Percentiles rank a stretch among this genome's conserved stretches.
These are phyloP conservation scores for Bombus sylvicola DNA, from an alignment of 1,140 invertebrate genomes.

Conservation along the genomic window DNA sequence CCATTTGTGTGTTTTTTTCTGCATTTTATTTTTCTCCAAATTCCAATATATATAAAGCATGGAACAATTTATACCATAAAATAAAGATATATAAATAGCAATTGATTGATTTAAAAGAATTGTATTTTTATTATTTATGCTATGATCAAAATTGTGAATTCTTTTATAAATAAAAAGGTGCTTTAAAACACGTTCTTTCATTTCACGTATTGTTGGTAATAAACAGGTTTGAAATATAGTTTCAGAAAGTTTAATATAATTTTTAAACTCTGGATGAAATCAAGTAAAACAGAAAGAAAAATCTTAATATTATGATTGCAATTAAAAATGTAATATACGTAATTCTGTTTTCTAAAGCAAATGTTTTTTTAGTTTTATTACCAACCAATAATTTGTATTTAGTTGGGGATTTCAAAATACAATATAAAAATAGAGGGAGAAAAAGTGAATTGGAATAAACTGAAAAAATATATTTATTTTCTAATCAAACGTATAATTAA, in stretches of 20 bases:
- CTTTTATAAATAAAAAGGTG: background rate
- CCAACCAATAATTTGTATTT: background rate
- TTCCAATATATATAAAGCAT: background rate
- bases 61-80: background rate
- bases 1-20: background rate
- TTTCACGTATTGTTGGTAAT: background rate
- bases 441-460: background rate
- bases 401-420: background rate
- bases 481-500: background rate
- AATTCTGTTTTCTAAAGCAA: too few relatives aligned
- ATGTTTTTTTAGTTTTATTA: too few relatives aligned
- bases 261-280: too few relatives aligned
- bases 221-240: too few relatives aligned
- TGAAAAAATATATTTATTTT: background rate
- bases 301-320: too few relatives aligned
- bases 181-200: background rate
- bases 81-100: background rate
- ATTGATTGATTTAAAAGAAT: background rate
- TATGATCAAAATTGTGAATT: conserved; percentile 10
- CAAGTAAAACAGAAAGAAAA: too few relatives aligned
- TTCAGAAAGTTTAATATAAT: too few relatives aligned
- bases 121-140: background rate
- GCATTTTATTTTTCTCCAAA: background rate
- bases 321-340: too few relatives aligned
- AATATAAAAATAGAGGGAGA: background rate